Evolutionary conservation across 2,113 vertebrate species (phyloP).

Genomic region (Chlorocebus sabaeus): DNA sequence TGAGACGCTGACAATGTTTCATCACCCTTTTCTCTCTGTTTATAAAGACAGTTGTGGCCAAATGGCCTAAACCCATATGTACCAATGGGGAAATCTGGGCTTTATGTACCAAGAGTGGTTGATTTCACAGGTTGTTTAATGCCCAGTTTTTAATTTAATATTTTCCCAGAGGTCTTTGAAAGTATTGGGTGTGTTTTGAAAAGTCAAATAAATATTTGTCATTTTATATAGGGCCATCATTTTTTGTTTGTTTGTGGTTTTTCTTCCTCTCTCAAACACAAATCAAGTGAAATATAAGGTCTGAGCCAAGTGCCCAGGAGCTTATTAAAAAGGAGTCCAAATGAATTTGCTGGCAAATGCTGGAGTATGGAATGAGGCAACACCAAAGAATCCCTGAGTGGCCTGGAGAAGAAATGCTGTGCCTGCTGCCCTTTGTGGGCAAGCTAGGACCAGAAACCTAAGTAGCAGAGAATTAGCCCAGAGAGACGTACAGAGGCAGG

Average conservation of each 20-base stretch:
- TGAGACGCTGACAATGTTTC: neutral
- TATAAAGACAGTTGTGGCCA: neutral
- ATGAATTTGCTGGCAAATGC: constrained; percentile 66
- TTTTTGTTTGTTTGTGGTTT: constrained; percentile 44
- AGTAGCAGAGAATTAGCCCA: constrained; percentile 46
- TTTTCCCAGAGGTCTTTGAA: constrained; percentile 65
- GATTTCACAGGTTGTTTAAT: constrained; percentile 45
- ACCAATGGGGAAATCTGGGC: neutral
- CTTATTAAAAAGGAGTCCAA: constrained; percentile 58
- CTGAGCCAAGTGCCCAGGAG: constrained; percentile 51
- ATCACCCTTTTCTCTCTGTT: neutral
- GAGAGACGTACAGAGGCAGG: neutral
- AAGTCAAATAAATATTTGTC: constrained; percentile 62
- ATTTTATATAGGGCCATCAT: constrained; percentile 43
- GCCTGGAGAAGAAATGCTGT: constrained; percentile 24
- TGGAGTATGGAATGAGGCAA: constrained; percentile 50
- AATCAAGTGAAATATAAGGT: constrained; percentile 62
- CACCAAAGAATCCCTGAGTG: constrained; percentile 62
- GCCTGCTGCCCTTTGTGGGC: constrained; percentile 62
- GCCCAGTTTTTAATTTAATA: constrained; percentile 64
- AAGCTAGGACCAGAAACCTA: constrained; percentile 57
- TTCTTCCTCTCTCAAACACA: neutral
- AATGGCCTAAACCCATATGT: neutral
- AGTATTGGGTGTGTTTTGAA: constrained; percentile 61
- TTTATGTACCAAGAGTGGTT: neutral